A percentile compares a stretch with the other conserved stretches of the same genome.
phyloP scores from a whole-genome alignment of 92 coral and sea anemone genomes.

The Phenganax marumi region DNA sequence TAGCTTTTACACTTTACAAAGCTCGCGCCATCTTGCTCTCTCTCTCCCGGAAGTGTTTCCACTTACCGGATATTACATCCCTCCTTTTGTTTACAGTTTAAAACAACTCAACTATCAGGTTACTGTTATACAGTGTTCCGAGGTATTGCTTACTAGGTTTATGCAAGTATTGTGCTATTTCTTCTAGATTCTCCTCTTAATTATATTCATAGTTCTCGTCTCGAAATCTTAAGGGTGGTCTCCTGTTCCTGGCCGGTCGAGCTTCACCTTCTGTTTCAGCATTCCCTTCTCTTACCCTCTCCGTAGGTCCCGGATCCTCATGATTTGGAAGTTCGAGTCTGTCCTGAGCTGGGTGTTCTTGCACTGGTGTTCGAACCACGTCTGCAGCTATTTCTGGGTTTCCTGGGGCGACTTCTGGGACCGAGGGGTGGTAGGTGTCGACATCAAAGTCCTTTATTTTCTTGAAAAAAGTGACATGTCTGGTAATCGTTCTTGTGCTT shows the following conservation, averaged over 20 bases:
- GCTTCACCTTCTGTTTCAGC: neutral
- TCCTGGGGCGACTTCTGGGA: too few relatives aligned
- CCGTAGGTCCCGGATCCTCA: neutral
- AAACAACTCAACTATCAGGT: too few relatives aligned
- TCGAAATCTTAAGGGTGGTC: neutral
- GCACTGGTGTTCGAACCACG: neutral
- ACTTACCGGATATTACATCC: too few relatives aligned
- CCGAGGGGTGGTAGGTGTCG: neutral
- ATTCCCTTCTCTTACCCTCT: neutral
- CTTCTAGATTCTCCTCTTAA: too few relatives aligned
- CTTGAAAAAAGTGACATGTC: conserved; percentile 27
- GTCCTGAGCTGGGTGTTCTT: neutral
- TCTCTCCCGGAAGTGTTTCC: too few relatives aligned
- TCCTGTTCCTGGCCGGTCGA: neutral
- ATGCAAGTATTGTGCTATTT: too few relatives aligned
- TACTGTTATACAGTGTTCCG: too few relatives aligned
- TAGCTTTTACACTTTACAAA: too few relatives aligned
- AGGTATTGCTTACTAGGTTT: too few relatives aligned
- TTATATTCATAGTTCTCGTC: too few relatives aligned
- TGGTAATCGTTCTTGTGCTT: neutral
- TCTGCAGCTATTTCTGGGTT: neutral
- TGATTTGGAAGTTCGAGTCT: neutral
- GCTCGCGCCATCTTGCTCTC: too few relatives aligned
- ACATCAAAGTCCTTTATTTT: conserved; percentile 1
- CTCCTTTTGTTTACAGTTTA: too few relatives aligned